Evolutionary conservation across 2,113 vertebrate species (phyloP).

Genomic region (Microcebus tavaratra): DNA sequence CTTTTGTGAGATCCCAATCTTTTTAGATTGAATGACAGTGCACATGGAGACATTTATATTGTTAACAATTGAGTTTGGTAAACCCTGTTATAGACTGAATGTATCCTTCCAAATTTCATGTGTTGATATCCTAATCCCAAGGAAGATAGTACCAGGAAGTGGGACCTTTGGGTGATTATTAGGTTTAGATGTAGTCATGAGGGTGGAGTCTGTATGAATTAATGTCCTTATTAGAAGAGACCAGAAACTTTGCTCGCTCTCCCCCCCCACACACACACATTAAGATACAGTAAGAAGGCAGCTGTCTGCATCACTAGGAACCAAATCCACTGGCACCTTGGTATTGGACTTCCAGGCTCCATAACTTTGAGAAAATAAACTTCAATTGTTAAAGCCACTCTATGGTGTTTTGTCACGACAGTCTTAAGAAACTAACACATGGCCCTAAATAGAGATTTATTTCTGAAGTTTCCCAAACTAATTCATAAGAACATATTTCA

Average conservation of each 20-base stretch:
- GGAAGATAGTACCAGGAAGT: no score
- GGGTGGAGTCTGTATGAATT: background rate
- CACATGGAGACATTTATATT: no score
- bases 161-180: no score
- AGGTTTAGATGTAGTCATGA: no score
- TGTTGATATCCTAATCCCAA: no score
- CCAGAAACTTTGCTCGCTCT: no score
- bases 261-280: background rate
- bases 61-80: no score
- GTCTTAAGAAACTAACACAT: background rate
- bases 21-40: no score
- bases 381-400: background rate
- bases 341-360: background rate
- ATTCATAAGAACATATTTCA: background rate
- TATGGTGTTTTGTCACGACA: no score
- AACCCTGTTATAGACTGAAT: no score
- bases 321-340: background rate
- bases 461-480: background rate
- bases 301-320: background rate
- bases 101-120: no score
- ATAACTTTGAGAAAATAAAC: background rate
- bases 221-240: background rate
- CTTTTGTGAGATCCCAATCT: no score
- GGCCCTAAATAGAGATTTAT: background rate
- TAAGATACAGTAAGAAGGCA: background rate